phyloP scores from a whole-genome alignment of 30 jellyfish, hydroid and myxozoan genomes.

The Turritopsis rubra region DNA sequence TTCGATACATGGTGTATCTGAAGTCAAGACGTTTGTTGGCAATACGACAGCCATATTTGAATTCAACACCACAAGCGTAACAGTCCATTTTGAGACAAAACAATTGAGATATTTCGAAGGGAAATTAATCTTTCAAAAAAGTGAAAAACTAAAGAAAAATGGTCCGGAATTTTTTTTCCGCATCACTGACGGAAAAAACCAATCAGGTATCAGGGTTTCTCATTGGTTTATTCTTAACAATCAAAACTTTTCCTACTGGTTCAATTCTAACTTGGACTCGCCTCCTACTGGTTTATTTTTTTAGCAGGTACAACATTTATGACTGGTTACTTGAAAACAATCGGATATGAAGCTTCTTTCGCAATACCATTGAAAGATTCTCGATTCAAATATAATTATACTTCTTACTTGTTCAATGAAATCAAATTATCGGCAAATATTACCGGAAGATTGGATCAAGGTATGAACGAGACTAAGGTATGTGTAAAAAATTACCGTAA shows the following conservation, averaged over 20 bases:
- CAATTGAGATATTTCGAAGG: background rate
- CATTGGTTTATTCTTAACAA: background rate
- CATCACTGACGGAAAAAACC: background rate
- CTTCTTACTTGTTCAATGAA: slow-evolving; percentile 17
- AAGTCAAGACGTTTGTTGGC: slow-evolving; percentile 14
- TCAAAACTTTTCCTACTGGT: background rate
- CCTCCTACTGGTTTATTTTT: background rate
- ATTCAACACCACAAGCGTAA: background rate
- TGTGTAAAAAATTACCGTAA: too few relatives aligned
- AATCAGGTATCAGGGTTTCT: background rate
- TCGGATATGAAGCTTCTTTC: slow-evolving; percentile 14
- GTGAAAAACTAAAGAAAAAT: background rate
- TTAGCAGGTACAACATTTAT: background rate
- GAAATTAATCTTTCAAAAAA: slow-evolving; percentile 3
- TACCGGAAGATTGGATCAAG: slow-evolving; percentile 5
- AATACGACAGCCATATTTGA: slow-evolving; percentile 3
- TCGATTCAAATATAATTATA: background rate
- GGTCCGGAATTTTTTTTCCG: slow-evolving; percentile 20
- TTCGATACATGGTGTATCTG: background rate
- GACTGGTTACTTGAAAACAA: slow-evolving; percentile 13
- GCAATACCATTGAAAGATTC: background rate
- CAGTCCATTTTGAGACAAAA: slow-evolving; percentile 19
- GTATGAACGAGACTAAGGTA: slow-evolving; percentile 8
- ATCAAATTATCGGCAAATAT: slow-evolving; percentile 9
- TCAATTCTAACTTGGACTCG: background rate